Evolutionary conservation across 2,888 invertebrate species (phyloP).

Genomic region (Volucella zonaria): DNA sequence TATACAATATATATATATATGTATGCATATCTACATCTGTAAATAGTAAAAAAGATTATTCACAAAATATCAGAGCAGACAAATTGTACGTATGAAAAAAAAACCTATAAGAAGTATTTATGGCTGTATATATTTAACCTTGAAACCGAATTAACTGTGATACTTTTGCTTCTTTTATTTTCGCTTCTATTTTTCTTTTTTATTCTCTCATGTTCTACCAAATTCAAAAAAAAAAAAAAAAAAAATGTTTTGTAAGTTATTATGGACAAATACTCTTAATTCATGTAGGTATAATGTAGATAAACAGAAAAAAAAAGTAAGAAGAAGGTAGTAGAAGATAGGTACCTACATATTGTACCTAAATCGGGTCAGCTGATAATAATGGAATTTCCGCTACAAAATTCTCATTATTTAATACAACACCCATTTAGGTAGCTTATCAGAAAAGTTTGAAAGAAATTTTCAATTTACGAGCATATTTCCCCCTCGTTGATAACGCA

Average conservation of each 20-base stretch:
- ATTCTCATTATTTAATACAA: conserved; percentile 1
- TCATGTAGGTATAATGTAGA: no score
- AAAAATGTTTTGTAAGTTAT: no score
- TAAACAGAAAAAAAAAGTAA: neutral
- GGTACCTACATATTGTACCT: neutral
- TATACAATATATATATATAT: neutral
- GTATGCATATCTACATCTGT: neutral
- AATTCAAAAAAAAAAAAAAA: neutral
- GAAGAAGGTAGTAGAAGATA: neutral
- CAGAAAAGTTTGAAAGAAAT: no score
- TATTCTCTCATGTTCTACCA: neutral
- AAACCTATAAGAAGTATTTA: conserved; percentile 9
- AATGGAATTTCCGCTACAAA: conserved; percentile 30
- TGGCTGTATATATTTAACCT: conserved; percentile 41
- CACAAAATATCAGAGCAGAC: conserved; percentile 22
- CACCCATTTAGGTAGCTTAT: no score
- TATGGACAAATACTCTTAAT: no score
- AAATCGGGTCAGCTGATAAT: conserved; percentile 48
- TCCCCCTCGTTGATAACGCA: no score
- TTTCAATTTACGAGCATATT: no score
- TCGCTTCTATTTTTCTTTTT: neutral
- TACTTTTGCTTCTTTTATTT: conserved; percentile 19
- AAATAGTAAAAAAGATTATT: conserved; percentile 20
- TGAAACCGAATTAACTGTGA: conserved; percentile 61
- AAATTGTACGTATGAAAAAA: neutral